Conservation (phyloP, 2,113 vertebrate genomes). For the Capricornis sumatraensis region DNA sequence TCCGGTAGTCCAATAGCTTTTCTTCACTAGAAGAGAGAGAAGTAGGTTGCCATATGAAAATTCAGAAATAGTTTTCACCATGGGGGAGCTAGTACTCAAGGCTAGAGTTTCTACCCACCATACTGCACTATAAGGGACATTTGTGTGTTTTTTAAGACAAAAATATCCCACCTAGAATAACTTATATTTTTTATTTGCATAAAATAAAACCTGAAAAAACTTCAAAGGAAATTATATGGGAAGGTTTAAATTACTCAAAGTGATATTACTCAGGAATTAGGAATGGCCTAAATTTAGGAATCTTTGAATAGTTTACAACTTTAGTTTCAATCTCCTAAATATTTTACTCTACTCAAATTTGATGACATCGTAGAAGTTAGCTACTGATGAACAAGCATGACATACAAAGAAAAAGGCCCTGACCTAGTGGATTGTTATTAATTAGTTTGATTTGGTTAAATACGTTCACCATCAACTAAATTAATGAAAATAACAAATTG, state of each 20-base stretch:
- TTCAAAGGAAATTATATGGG: background rate
- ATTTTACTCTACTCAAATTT: background rate
- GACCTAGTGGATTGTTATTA: constrained; percentile 22
- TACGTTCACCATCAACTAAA: constrained; percentile 38
- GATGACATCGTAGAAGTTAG: background rate
- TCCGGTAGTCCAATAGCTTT: background rate
- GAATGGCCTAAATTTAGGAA: background rate
- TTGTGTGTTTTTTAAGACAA: background rate
- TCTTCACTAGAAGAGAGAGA: background rate
- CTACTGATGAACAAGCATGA: background rate
- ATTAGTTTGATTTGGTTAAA: constrained; percentile 62
- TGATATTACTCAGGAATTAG: background rate
- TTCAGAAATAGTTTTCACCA: background rate
- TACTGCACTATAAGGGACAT: background rate
- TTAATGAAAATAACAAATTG: constrained; percentile 47
- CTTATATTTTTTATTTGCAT: background rate
- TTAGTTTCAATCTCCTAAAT: background rate
- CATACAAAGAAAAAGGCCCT: background rate
- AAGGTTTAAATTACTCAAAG: background rate
- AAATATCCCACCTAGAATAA: background rate
- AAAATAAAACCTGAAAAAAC: background rate
- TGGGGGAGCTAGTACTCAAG: background rate
- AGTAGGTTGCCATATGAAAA: background rate
- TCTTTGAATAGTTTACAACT: background rate
- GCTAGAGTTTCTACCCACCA: background rate